Evolutionary conservation across 2,888 invertebrate species (phyloP), one percentile per base, ranked within the genome.

Genomic region (Oegoconia quadripuncta): DNA sequence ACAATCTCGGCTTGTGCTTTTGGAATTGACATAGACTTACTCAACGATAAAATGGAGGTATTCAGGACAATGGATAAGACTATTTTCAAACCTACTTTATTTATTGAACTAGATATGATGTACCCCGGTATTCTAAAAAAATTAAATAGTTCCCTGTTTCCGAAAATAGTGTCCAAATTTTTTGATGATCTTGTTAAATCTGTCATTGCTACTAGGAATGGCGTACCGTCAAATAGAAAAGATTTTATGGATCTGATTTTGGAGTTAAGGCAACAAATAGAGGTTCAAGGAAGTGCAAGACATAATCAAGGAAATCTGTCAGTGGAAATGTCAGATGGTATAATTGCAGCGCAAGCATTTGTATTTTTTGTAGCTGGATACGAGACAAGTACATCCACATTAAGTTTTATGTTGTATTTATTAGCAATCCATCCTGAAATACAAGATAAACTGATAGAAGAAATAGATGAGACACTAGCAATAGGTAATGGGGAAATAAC

Each of bases 361-460:
- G 40, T 74, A 25, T 76, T 77, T 52, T 74, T 68, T 40, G 48
- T 70, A 2, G 84, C 72, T 2, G 84, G 86, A 0, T 79, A 72
- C 35, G 82, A 81, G 44, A 81, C 80, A 7, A 72, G 76, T 1
- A 69, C 84, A 1, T 66, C 69, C 1, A 55, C 70, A 1, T 55
- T 81, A 44, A 56, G 69, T 6, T 79, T 69, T 32, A 42, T 63
- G 5, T 44, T 78, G 1, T 66, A 75, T 17, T 64, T 74, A 39
- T 46, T 86, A 8, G 72, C 82, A 0, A 44, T 60, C 1, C 64
- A 81, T 44, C 66, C 62, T 5, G 55, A 70, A 0, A 50, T 77
- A 2, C 74, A 82, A 40, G 54, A 68, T 2, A 70, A 53, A 39
- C 35, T 79, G 0, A 47, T 52, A n/a, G 16, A 27, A 2, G 71